A percentile compares a stretch with the other conserved stretches of the same genome.
Conservation (phyloP, 2,888 invertebrate species). For the Baronia brevicornis region DNA sequence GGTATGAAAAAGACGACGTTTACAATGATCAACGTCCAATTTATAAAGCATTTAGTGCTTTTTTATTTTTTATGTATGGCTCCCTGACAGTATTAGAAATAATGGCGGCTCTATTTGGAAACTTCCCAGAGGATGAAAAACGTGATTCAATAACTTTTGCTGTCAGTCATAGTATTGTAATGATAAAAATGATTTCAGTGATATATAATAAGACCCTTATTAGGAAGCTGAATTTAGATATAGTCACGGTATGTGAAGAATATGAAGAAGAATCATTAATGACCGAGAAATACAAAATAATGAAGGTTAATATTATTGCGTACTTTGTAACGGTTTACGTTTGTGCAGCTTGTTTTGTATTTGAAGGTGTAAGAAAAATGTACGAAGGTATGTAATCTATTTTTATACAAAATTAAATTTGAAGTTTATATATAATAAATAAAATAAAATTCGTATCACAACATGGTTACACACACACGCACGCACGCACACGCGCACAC, state of each 20-base stretch:
- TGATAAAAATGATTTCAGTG: slow-evolving; percentile 51
- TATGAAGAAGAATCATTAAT: slow-evolving; percentile 41
- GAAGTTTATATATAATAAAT: too few species aligned
- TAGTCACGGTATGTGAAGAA: slow-evolving; percentile 41
- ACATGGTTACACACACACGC: too few species aligned
- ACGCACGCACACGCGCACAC: too few species aligned
- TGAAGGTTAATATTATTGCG: slow-evolving; percentile 49
- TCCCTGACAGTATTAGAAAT: slow-evolving; percentile 55
- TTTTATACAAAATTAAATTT: too few species aligned
- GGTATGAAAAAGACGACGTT: slow-evolving; percentile 48
- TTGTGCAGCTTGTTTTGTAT: slow-evolving; percentile 39
- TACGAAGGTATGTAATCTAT: slow-evolving; percentile 30
- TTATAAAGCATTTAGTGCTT: slow-evolving; percentile 36
- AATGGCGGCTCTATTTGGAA: slow-evolving; percentile 44
- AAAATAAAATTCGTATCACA: too few species aligned
- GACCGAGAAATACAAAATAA: slow-evolving; percentile 42
- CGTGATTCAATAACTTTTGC: slow-evolving; percentile 54
- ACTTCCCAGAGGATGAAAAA: slow-evolving; percentile 55
- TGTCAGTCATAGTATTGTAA: slow-evolving; percentile 53
- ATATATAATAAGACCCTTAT: slow-evolving; percentile 40
- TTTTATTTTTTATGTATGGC: slow-evolving; percentile 39
- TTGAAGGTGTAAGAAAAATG: slow-evolving; percentile 52
- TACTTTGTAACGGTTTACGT: slow-evolving; percentile 44
- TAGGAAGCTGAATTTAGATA: slow-evolving; percentile 39
- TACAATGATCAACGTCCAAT: slow-evolving; percentile 37